These are phyloP conservation scores for Boleophthalmus pectinirostris DNA, from an alignment of 2,113 vertebrate genomes.

Conservation along the genomic window DNA sequence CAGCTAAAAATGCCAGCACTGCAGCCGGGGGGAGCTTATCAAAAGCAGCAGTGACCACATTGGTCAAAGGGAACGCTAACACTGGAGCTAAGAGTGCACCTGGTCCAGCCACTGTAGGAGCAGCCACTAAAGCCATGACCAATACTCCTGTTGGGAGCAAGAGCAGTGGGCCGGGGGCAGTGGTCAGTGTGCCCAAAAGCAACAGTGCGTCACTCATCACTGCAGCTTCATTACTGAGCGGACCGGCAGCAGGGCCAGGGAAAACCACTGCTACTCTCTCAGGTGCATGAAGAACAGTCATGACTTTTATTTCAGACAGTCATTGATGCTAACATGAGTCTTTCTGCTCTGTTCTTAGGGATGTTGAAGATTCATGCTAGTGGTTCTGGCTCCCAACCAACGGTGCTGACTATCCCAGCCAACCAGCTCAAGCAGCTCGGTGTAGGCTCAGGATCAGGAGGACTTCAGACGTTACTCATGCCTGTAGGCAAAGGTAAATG, in stretches of 20 bases:
- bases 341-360: slow-evolving; percentile 71
- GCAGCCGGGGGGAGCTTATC: slow-evolving; percentile 53
- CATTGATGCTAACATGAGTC: neutral
- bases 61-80: slow-evolving; percentile 58
- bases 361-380: slow-evolving; percentile 93
- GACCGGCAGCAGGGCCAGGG: slow-evolving; percentile 58
- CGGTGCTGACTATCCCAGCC: slow-evolving; percentile 89
- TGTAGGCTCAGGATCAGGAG: slow-evolving; percentile 79
- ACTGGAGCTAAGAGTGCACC: slow-evolving; percentile 42
- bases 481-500: slow-evolving; percentile 88
- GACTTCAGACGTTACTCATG: slow-evolving; percentile 91
- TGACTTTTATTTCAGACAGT: neutral
- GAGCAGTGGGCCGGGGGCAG: slow-evolving; percentile 48
- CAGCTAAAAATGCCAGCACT: slow-evolving; percentile 72
- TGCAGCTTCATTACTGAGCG: slow-evolving; percentile 82
- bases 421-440: slow-evolving; percentile 93
- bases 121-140: slow-evolving; percentile 64
- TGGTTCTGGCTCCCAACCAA: slow-evolving; percentile 87
- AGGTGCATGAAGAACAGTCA: slow-evolving; percentile 71
- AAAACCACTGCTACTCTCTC: slow-evolving; percentile 83
- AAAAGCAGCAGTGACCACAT: slow-evolving; percentile 50
- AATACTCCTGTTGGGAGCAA: slow-evolving; percentile 74
- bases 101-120: slow-evolving; percentile 42
- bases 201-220: slow-evolving; percentile 67
- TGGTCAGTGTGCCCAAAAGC: slow-evolving; percentile 66